These are phyloP conservation scores for Synergus umbraculus DNA, from an alignment of 2,888 invertebrate species.

Conservation along the genomic window DNA sequence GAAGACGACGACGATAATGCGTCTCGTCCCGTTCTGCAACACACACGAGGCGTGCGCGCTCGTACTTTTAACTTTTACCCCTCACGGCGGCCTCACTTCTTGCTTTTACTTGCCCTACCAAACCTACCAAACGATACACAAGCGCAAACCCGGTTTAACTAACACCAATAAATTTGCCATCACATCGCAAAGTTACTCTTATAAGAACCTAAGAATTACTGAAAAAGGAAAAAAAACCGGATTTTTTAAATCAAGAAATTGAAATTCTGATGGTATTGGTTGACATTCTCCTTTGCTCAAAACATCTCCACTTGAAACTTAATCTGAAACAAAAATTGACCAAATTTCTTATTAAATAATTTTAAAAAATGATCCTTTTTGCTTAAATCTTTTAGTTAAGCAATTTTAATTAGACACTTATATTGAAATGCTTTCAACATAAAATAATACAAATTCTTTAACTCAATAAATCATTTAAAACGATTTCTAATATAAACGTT, in stretches of 20 bases:
- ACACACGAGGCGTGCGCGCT: constrained; percentile 42
- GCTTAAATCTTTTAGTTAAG: too few relatives aligned
- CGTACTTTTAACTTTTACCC: not conserved
- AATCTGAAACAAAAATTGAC: not conserved
- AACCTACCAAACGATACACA: constrained; percentile 24
- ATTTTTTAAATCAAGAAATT: too few relatives aligned
- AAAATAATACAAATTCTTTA: too few relatives aligned
- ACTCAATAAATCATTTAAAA: not conserved
- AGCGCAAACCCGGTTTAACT: not conserved
- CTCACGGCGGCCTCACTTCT: not conserved
- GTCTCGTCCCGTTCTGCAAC: too few relatives aligned
- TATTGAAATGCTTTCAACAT: too few relatives aligned
- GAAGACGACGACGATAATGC: not conserved
- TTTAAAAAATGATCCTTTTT: too few relatives aligned
- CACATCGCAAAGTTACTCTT: too few relatives aligned
- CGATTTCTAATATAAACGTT: not conserved
- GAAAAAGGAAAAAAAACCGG: too few relatives aligned
- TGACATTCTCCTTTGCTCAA: not conserved
- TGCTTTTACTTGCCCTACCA: too few relatives aligned
- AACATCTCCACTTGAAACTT: not conserved
- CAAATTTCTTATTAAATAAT: not conserved
- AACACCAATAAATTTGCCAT: too few relatives aligned
- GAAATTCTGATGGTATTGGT: not conserved
- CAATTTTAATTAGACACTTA: too few relatives aligned
- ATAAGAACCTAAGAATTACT: too few relatives aligned